These are phyloP conservation scores for Drosophila miranda DNA, from an alignment of 1,140 invertebrate species.

Conservation along the genomic window DNA sequence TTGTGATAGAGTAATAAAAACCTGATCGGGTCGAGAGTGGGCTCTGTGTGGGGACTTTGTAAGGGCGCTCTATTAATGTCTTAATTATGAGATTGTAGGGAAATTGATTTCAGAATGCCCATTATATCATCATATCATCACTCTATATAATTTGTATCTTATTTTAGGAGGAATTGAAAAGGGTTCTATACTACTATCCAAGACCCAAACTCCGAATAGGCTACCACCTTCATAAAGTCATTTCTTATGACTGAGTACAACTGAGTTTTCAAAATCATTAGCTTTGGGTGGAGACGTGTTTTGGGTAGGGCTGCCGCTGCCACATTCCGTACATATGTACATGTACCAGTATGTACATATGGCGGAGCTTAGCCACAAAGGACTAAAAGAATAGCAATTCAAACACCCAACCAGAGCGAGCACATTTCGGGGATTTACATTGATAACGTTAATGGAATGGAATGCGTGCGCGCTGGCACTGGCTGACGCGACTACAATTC, in stretches of 20 bases:
- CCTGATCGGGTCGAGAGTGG: slow-evolving; percentile 12
- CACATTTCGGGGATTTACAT: slow-evolving; percentile 78
- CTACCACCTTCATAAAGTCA: too few relatives aligned
- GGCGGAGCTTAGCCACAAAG: slow-evolving; percentile 27
- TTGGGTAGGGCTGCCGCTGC: slow-evolving; percentile 23
- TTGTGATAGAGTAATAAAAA: slow-evolving; percentile 50
- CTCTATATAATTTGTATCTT: too few relatives aligned
- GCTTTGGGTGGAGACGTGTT: slow-evolving; percentile 37
- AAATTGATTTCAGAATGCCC: slow-evolving; percentile 4
- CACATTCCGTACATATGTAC: slow-evolving; percentile 10
- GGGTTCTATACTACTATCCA: too few relatives aligned
- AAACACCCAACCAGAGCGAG: slow-evolving; percentile 47
- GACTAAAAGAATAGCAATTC: slow-evolving; percentile 28
- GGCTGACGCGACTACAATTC: slow-evolving; percentile 63
- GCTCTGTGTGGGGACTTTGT: slow-evolving; percentile 22
- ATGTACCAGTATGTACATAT: slow-evolving; percentile 1
- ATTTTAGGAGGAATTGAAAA: too few relatives aligned
- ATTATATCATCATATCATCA: slow-evolving; percentile 4
- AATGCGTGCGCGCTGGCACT: slow-evolving; percentile 60
- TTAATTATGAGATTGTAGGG: slow-evolving; percentile 46
- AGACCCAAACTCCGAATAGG: too few relatives aligned
- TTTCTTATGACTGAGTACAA: background rate
- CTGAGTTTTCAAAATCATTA: slow-evolving; percentile 20
- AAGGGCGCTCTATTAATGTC: slow-evolving; percentile 43
- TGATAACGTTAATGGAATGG: slow-evolving; percentile 80